Evolutionary conservation across 1,140 invertebrate species (phyloP).

Genomic region (Ectropis grisescens): DNA sequence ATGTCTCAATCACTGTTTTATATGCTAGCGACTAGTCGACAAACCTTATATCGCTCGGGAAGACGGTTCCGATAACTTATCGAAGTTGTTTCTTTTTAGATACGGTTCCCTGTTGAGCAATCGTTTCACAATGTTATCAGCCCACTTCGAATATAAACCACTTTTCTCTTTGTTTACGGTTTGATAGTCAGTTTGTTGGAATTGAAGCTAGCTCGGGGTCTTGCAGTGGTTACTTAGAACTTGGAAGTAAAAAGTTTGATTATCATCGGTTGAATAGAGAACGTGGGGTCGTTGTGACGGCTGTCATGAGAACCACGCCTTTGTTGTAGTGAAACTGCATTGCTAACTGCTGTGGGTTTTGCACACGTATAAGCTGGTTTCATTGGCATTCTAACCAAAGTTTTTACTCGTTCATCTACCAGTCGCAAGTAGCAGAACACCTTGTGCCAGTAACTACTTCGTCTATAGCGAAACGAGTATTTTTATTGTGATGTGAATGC

Average conservation of each 20-base stretch:
- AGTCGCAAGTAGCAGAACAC: background rate
- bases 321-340: slow-evolving; percentile 10
- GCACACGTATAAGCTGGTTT: slow-evolving; percentile 22
- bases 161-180: no score
- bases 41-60: background rate
- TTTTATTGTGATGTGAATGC: slow-evolving; percentile 7
- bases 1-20: background rate
- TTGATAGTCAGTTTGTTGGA: no score
- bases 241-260: no score
- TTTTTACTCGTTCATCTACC: background rate
- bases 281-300: no score
- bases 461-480: background rate
- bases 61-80: no score
- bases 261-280: no score
- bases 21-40: background rate
- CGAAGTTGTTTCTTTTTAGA: no score
- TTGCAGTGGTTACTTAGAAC: no score
- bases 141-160: no score
- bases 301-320: slow-evolving; percentile 3
- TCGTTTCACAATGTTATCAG: no score
- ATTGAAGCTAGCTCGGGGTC: no score
- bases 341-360: slow-evolving; percentile 29
- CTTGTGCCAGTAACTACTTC: background rate
- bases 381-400: slow-evolving; percentile 2
- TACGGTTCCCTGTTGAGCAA: no score